Evolutionary conservation across 2,888 invertebrate genomes (phyloP).

Genomic region (Melinaea menophilus): DNA sequence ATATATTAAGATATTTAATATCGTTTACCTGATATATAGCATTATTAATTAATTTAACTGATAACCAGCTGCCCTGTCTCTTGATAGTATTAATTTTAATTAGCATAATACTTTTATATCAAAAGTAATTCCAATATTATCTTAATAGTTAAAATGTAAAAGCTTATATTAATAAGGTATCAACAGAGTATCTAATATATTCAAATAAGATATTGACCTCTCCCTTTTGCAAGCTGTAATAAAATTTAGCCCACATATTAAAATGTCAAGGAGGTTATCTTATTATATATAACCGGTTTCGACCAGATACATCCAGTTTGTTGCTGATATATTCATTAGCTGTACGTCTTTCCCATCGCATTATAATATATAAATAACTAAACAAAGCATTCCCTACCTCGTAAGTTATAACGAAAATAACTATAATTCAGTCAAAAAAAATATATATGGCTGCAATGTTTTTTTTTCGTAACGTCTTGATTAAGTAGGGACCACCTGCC

Average conservation of each 20-base stretch:
- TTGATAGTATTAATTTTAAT: too few species aligned
- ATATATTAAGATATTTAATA: slow-evolving; percentile 9
- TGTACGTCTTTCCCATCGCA: slow-evolving; percentile 69
- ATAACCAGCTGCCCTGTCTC: too few species aligned
- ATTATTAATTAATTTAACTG: too few species aligned
- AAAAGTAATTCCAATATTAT: not conserved
- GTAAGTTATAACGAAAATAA: slow-evolving; percentile 65
- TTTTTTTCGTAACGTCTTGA: slow-evolving; percentile 76
- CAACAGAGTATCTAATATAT: not conserved
- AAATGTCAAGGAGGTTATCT: slow-evolving; percentile 58
- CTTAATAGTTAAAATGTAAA: not conserved
- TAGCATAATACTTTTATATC: too few species aligned
- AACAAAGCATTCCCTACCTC: slow-evolving; percentile 57
- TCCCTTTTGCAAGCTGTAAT: slow-evolving; percentile 22
- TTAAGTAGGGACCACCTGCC: slow-evolving; percentile 77
- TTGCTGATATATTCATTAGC: slow-evolving; percentile 74
- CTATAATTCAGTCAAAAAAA: slow-evolving; percentile 70
- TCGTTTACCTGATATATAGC: too few species aligned
- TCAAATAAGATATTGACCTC: slow-evolving; percentile 9
- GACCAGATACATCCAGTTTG: slow-evolving; percentile 50
- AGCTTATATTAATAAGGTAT: not conserved
- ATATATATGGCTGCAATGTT: slow-evolving; percentile 60
- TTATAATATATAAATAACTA: slow-evolving; percentile 70
- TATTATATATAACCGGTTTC: slow-evolving; percentile 61
- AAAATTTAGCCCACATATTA: slow-evolving; percentile 51